Conservation (phyloP, 2,888 invertebrate genomes). For the Disparrhopalites patrizii region DNA sequence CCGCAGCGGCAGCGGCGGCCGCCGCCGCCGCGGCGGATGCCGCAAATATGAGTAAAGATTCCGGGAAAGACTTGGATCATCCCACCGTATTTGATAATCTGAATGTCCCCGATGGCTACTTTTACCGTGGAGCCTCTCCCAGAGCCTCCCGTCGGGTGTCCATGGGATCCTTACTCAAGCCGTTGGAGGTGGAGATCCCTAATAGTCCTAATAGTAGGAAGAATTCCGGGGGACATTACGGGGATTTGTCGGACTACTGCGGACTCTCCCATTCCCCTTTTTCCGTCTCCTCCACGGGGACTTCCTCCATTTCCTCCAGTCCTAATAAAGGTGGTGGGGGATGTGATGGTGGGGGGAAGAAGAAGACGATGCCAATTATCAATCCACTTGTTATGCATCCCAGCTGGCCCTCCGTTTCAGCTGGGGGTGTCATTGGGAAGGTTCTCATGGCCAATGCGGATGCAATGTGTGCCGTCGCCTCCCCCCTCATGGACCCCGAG, state of each 20-base stretch:
- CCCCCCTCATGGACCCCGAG: slow-evolving; percentile 86
- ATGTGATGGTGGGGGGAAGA: slow-evolving; percentile 56
- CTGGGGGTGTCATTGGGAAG: slow-evolving; percentile 86
- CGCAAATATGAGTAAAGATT: too few species aligned
- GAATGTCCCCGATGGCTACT: slow-evolving; percentile 32
- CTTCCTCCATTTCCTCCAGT: slow-evolving; percentile 57
- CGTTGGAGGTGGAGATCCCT: slow-evolving; percentile 55
- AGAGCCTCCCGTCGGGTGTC: slow-evolving; percentile 83
- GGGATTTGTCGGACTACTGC: slow-evolving; percentile 32
- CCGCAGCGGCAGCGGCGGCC: background rate
- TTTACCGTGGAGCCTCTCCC: slow-evolving; percentile 48
- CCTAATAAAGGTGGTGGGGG: slow-evolving; percentile 52
- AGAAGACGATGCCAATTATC: slow-evolving; percentile 76
- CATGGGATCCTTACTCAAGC: slow-evolving; percentile 81
- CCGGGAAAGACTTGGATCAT: slow-evolving; percentile 4
- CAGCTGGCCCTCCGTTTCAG: slow-evolving; percentile 64
- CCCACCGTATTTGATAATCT: slow-evolving; percentile 21
- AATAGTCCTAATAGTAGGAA: slow-evolving; percentile 44
- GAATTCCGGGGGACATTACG: slow-evolving; percentile 37
- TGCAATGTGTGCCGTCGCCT: slow-evolving; percentile 92
- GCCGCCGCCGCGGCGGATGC: background rate
- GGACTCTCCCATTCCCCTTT: slow-evolving; percentile 45
- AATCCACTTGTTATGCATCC: slow-evolving; percentile 82
- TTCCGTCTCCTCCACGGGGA: slow-evolving; percentile 55
- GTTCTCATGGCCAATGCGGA: slow-evolving; percentile 93